Conservation (phyloP, 2,113 vertebrate genomes). For the Tragulus kanchil region DNA sequence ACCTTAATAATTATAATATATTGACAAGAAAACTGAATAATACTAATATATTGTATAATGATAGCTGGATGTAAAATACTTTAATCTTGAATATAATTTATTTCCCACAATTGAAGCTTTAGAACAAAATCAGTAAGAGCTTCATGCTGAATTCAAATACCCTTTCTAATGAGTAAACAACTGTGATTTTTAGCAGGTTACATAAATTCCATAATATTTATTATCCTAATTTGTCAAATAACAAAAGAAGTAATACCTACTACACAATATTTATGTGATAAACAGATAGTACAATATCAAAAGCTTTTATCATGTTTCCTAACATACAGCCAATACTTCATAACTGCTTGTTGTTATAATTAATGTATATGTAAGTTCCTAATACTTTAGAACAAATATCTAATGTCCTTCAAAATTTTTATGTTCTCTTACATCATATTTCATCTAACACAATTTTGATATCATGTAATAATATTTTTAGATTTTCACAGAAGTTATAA, state of each 20-base stretch:
- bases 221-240: background rate
- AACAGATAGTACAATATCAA: background rate
- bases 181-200: background rate
- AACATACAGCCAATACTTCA: background rate
- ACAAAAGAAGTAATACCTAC: background rate
- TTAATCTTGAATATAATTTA: background rate
- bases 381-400: background rate
- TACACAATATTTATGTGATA: background rate
- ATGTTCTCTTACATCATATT: background rate
- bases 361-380: background rate
- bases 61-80: background rate
- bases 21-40: background rate
- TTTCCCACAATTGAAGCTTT: background rate
- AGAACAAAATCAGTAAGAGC: background rate
- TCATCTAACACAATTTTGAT: background rate
- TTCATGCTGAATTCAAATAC: background rate
- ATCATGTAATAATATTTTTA: background rate
- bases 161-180: background rate
- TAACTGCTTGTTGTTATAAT: background rate
- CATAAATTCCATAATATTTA: background rate
- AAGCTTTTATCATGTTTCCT: background rate
- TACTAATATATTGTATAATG: background rate
- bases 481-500: background rate
- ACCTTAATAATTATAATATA: background rate
- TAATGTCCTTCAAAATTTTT: background rate